phyloP scores from a whole-genome alignment of 2,113 vertebrate genomes.

The Odontesthes bonariensis region DNA sequence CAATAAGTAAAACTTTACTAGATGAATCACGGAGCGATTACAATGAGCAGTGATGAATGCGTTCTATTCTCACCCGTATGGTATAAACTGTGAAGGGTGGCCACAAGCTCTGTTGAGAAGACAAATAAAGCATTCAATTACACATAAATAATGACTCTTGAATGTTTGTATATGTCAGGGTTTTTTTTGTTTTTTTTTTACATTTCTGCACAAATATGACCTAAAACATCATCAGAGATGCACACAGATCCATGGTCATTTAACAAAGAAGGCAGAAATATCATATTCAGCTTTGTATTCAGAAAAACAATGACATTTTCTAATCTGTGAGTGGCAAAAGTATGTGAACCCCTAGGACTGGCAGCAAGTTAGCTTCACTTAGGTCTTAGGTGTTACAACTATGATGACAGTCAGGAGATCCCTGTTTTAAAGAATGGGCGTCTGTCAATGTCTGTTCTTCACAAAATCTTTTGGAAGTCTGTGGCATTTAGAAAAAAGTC shows the following conservation, averaged over 20 bases:
- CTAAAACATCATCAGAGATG: too few relatives aligned
- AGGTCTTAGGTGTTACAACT: not conserved
- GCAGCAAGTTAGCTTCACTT: too few relatives aligned
- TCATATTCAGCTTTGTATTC: too few relatives aligned
- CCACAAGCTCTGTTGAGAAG: not conserved
- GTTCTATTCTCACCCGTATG: conserved; percentile 19
- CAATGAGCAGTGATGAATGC: conserved; percentile 53
- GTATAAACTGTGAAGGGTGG: conserved; percentile 32
- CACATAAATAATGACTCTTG: not conserved
- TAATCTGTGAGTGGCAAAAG: not conserved
- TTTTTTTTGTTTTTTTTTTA: too few relatives aligned
- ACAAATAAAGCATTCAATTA: conserved; percentile 23
- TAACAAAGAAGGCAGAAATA: too few relatives aligned
- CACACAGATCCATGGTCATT: too few relatives aligned
- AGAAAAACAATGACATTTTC: too few relatives aligned
- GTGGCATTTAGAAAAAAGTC: not conserved
- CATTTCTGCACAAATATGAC: too few relatives aligned
- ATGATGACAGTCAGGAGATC: not conserved
- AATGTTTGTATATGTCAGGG: too few relatives aligned
- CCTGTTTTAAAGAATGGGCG: too few relatives aligned
- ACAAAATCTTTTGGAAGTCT: too few relatives aligned
- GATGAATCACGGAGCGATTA: conserved; percentile 20
- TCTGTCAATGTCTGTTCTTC: too few relatives aligned
- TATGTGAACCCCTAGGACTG: not conserved
- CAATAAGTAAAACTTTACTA: conserved; percentile 65